Percentiles rank a stretch among this genome's conserved stretches.
These are phyloP conservation scores for Drosophila subobscura DNA, from an alignment of 1,140 invertebrate species.

Conservation along the genomic window DNA sequence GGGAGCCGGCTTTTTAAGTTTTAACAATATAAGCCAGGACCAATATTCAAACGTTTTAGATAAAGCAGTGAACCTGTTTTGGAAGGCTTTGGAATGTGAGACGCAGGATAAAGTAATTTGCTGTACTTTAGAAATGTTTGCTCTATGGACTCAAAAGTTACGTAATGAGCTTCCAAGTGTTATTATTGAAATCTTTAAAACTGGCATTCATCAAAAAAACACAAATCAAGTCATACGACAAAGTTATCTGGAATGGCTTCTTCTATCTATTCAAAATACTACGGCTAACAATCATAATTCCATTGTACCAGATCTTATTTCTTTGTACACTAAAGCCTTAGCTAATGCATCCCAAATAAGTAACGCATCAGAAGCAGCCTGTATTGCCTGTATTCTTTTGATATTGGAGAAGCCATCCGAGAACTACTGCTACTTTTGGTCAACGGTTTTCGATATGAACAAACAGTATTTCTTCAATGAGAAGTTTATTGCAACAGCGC, in stretches of 20 bases:
- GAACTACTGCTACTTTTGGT: conserved; percentile 86
- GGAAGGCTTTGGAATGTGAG: conserved; percentile 93
- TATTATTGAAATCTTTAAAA: conserved; percentile 91
- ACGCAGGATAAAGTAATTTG: conserved; percentile 96
- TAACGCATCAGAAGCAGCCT: conserved; percentile 91
- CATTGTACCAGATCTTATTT: conserved; percentile 85
- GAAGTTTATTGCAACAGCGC: conserved; percentile 89
- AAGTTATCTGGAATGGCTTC: conserved; percentile 90
- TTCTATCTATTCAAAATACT: conserved; percentile 85
- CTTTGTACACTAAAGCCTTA: conserved; percentile 89
- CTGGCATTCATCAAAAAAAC: conserved; percentile 91
- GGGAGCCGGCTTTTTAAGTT: conserved; percentile 92
- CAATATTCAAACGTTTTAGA: conserved; percentile 86
- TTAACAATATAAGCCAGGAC: conserved; percentile 87
- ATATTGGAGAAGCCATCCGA: conserved; percentile 85
- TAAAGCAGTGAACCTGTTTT: conserved; percentile 88
- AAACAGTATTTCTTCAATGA: conserved; percentile 93
- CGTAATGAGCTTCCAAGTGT: conserved; percentile 87
- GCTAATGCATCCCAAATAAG: conserved; percentile 86
- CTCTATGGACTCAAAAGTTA: conserved; percentile 90
- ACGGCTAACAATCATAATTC: conserved; percentile 27
- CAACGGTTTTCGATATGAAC: conserved; percentile 88
- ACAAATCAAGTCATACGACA: conserved; percentile 90
- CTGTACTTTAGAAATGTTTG: conserved; percentile 91
- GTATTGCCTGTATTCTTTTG: conserved; percentile 89